phyloP scores from a whole-genome alignment of 2,113 vertebrate genomes.

The Chiloscyllium plagiosum region DNA sequence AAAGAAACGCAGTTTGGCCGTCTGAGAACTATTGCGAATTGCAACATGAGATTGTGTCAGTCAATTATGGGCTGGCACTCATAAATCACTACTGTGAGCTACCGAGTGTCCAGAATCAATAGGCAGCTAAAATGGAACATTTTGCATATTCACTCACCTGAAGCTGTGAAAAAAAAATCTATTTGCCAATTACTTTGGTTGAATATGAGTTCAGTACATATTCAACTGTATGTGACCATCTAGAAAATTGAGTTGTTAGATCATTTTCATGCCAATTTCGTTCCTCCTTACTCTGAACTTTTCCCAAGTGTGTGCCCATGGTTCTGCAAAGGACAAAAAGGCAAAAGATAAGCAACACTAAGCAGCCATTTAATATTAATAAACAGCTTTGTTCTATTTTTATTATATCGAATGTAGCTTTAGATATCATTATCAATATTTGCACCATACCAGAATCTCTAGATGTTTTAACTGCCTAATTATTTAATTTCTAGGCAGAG shows the following conservation, averaged over 20 bases:
- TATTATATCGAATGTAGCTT: not conserved
- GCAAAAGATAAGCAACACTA: not conserved
- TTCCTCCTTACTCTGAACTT: constrained; percentile 16
- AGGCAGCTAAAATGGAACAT: constrained; percentile 30
- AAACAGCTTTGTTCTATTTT: not conserved
- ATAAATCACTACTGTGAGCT: constrained; percentile 2
- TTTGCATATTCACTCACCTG: constrained; percentile 38
- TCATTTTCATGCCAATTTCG: constrained; percentile 34
- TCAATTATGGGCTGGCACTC: not conserved
- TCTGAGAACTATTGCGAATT: not conserved
- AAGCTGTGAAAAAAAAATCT: constrained; percentile 37
- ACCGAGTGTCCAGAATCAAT: constrained; percentile 31
- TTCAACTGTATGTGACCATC: constrained; percentile 36
- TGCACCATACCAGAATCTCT: not conserved
- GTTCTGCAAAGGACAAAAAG: constrained; percentile 1
- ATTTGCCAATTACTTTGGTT: constrained; percentile 37
- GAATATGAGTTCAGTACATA: constrained; percentile 36
- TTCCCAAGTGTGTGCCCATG: not conserved
- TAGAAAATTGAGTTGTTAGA: constrained; percentile 38
- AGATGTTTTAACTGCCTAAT: not conserved
- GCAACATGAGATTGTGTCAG: not conserved
- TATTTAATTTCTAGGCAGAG: constrained; percentile 16
- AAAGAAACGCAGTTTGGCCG: not conserved
- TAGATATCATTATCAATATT: constrained; percentile 7
- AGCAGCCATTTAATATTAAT: not conserved